phyloP scores from a whole-genome alignment of 2,113 vertebrate genomes.

The Crotalus horridus region DNA sequence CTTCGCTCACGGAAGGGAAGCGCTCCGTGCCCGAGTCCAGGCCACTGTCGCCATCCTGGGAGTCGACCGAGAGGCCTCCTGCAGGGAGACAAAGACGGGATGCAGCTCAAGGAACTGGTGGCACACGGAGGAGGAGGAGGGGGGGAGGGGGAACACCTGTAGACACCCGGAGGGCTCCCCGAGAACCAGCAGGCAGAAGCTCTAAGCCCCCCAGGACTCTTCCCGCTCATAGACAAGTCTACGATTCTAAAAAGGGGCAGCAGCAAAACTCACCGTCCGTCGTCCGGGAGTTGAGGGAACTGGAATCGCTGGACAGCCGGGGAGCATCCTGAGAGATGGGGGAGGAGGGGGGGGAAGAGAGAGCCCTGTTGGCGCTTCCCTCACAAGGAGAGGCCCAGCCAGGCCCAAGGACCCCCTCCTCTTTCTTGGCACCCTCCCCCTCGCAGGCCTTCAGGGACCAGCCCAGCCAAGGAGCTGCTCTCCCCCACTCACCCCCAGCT shows the following conservation, averaged over 20 bases:
- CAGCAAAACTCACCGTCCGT: slow-evolving; percentile 58
- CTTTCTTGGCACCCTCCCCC: not conserved
- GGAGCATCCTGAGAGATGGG: slow-evolving; percentile 49
- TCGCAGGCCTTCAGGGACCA: not conserved
- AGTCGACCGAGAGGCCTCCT: slow-evolving; percentile 81
- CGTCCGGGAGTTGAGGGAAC: slow-evolving; percentile 3
- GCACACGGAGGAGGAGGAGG: not conserved
- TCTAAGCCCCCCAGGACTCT: not conserved
- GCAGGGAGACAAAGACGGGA: not conserved
- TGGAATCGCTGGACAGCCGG: slow-evolving; percentile 29
- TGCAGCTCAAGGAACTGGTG: accelerated
- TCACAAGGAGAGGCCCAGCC: not conserved
- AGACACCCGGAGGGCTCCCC: not conserved
- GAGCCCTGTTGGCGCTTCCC: not conserved
- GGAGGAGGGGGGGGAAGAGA: not conserved
- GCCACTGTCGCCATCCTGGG: slow-evolving; percentile 78
- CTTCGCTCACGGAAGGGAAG: slow-evolving; percentile 69
- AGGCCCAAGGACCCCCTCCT: not conserved
- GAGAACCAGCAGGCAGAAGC: not conserved
- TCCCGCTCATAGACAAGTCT: not conserved
- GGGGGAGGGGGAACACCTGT: not conserved
- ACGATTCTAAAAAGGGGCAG: not conserved
- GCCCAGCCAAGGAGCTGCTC: not conserved
- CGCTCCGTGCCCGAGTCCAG: slow-evolving; percentile 69
- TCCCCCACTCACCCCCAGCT: slow-evolving; percentile 53